A percentile compares a stretch with the other conserved stretches of the same genome.
Evolutionary conservation across 2,113 vertebrate species (phyloP).

Genomic region (Python bivittatus): DNA sequence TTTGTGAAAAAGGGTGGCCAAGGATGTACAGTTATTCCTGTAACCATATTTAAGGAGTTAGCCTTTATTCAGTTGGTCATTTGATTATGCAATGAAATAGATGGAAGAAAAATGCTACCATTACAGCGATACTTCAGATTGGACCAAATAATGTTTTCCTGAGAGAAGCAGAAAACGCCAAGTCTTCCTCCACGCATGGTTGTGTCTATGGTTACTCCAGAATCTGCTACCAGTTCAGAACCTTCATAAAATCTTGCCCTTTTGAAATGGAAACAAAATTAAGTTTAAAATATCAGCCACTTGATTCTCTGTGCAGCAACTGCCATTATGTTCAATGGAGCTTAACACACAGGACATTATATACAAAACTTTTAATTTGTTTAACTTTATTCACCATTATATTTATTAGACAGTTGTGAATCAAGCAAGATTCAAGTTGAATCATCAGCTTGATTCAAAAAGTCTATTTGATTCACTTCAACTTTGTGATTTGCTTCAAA

Average conservation of each 20-base stretch:
- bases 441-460: not conserved
- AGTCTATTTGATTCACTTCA: not conserved
- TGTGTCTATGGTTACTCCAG: constrained; percentile 90
- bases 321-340: not conserved
- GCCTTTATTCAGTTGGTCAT: not conserved
- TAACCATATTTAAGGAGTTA: not conserved
- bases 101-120: constrained; percentile 74
- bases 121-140: constrained; percentile 98
- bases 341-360: not conserved
- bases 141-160: constrained; percentile 99
- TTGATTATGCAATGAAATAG: not conserved
- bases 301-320: not conserved
- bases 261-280: constrained; percentile 42
- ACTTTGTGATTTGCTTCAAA: not conserved
- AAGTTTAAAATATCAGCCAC: constrained; percentile 28
- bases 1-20: not conserved
- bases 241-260: constrained; percentile 96
- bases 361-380: not conserved
- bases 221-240: constrained; percentile 90
- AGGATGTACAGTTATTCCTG: not conserved
- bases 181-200: constrained; percentile 97
- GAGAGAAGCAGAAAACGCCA: constrained; percentile 99
- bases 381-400: not conserved
- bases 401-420: not conserved
- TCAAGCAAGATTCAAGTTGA: not conserved